Evolutionary conservation across 37 sponge, comb jelly and placozoan species (phyloP).

Genomic region (Spongilla lacustris): DNA sequence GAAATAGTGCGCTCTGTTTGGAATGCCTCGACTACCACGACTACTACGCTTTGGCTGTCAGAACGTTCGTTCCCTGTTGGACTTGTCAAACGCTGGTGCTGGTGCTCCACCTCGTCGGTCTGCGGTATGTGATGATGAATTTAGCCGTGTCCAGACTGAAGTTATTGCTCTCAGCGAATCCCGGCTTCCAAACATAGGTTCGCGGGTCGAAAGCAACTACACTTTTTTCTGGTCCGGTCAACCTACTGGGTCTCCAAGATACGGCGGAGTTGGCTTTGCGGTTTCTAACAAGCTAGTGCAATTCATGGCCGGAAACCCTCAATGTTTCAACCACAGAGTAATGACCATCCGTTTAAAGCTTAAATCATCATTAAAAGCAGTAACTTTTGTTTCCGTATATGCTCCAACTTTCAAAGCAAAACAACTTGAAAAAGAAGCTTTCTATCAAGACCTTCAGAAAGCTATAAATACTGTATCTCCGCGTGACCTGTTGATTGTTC

Average conservation of each 20-base stretch:
- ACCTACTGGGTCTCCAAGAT: background rate
- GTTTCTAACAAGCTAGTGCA: background rate
- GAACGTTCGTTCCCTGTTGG: background rate
- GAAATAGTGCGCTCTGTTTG: background rate
- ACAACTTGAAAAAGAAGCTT: background rate
- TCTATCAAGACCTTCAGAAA: too few species aligned
- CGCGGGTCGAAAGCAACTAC: background rate
- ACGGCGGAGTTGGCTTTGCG: background rate
- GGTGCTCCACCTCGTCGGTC: background rate
- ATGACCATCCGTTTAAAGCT: background rate
- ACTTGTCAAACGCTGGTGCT: background rate
- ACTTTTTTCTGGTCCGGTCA: background rate
- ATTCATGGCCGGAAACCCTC: background rate
- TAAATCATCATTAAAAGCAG: background rate
- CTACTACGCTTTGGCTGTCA: background rate
- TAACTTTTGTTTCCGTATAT: background rate
- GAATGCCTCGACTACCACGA: background rate
- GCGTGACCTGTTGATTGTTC: background rate
- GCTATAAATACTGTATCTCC: too few species aligned
- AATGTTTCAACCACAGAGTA: background rate
- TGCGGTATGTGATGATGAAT: background rate
- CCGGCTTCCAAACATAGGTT: background rate
- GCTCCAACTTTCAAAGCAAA: background rate
- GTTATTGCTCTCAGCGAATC: background rate
- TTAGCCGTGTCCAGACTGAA: background rate